A percentile compares a stretch with the other conserved stretches of the same genome.
Conservation (phyloP, 2,888 invertebrate species). For the Branchellion lobata region DNA sequence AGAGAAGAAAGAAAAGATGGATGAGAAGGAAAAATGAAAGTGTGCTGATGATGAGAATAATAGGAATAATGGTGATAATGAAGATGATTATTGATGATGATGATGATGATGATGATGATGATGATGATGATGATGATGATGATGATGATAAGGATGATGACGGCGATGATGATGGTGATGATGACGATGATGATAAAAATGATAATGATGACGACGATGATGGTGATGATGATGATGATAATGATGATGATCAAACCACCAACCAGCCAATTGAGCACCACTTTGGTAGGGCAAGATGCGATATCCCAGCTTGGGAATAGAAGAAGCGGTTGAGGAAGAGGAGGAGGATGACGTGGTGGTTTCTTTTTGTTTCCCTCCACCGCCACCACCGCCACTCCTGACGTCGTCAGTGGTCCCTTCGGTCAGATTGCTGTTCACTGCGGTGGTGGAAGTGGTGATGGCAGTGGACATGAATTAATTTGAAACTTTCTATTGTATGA, state of each 20-base stretch:
- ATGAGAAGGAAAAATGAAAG: background rate
- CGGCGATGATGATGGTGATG: conserved; percentile 30
- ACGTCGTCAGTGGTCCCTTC: background rate
- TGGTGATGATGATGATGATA: conserved; percentile 5
- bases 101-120: conserved; percentile 15
- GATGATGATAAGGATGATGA: conserved; percentile 31
- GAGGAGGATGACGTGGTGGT: background rate
- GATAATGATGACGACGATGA: conserved; percentile 28
- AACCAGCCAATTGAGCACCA: background rate
- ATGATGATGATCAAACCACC: background rate
- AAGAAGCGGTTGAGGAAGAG: background rate
- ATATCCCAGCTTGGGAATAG: background rate
- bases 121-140: conserved; percentile 27
- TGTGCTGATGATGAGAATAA: background rate
- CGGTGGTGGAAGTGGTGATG: too few relatives aligned
- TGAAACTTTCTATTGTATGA: too few relatives aligned
- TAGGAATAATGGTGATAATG: too few relatives aligned
- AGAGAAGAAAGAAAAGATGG: background rate
- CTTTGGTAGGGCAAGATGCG: conserved; percentile 7
- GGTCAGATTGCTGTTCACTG: background rate
- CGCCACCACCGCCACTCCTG: background rate
- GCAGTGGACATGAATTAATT: too few relatives aligned
- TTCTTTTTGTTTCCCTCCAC: background rate
- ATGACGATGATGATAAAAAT: conserved; percentile 34
- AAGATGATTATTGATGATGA: too few relatives aligned